phyloP scores from a whole-genome alignment of 2,113 vertebrate species.

The Dicentrarchus labrax region DNA sequence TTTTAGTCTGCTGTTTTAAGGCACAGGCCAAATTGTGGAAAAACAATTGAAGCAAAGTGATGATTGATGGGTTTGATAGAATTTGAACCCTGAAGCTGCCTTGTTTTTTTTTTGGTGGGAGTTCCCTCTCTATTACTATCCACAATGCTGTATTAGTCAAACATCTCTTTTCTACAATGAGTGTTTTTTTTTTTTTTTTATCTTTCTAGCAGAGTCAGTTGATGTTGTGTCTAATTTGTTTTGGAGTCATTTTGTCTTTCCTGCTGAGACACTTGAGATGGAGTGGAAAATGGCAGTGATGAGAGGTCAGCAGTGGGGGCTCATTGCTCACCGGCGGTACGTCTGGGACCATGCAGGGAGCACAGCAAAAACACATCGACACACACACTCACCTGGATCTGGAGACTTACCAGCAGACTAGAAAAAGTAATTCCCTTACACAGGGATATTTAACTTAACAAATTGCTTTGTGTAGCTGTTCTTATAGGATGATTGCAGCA shows the following conservation, averaged over 20 bases:
- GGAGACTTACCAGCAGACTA: constrained; percentile 40
- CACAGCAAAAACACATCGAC: constrained; percentile 19
- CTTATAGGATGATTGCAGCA: constrained; percentile 59
- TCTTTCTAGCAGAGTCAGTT: constrained; percentile 27
- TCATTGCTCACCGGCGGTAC: constrained; percentile 46
- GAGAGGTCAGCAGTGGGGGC: constrained; percentile 68
- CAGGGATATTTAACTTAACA: constrained; percentile 48
- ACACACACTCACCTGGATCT: constrained; percentile 47
- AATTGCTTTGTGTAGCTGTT: constrained; percentile 56
- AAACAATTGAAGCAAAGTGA: background rate
- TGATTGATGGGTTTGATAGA: background rate
- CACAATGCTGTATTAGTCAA: background rate
- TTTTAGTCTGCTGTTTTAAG: background rate
- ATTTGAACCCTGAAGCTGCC: constrained; percentile 5
- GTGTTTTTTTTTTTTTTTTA: background rate
- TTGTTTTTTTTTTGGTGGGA: background rate
- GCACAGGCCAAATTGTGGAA: background rate
- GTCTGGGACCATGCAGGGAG: constrained; percentile 38
- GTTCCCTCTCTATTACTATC: background rate
- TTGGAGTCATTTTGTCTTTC: constrained; percentile 40
- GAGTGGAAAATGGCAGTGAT: constrained; percentile 67
- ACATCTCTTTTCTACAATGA: background rate
- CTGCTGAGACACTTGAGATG: constrained; percentile 48
- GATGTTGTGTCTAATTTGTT: constrained; percentile 54
- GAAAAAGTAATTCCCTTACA: constrained; percentile 41